A percentile compares a stretch with the other conserved stretches of the same genome.
Evolutionary conservation across 2,113 vertebrate genomes (phyloP).

Genomic region (Halichoerus grypus): DNA sequence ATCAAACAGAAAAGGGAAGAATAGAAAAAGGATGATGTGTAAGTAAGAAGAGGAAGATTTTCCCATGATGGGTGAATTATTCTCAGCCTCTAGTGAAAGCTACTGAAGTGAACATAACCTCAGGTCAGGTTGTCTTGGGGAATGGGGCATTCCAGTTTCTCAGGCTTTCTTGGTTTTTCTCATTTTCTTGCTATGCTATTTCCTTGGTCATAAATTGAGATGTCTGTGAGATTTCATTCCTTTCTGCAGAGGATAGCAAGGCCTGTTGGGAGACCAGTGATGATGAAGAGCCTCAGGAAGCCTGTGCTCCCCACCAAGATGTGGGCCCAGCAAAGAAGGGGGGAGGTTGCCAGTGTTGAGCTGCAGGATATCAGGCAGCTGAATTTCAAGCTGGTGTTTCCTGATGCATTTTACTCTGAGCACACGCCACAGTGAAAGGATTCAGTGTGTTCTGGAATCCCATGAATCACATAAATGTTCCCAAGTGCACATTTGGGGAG

Average conservation of each 20-base stretch:
- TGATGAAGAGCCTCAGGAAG: neutral
- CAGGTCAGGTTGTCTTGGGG: neutral
- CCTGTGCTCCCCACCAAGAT: neutral
- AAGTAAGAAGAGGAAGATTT: neutral
- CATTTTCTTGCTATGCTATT: neutral
- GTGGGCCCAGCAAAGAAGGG: neutral
- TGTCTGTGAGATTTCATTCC: neutral
- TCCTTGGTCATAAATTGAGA: neutral
- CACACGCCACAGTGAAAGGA: neutral
- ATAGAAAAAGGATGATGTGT: neutral
- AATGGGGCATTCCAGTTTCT: neutral
- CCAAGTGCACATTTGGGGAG: neutral
- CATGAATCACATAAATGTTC: neutral
- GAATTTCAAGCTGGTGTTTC: neutral
- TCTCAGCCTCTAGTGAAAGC: neutral
- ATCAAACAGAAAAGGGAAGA: neutral
- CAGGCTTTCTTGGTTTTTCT: neutral
- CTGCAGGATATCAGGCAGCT: neutral
- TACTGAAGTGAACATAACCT: neutral
- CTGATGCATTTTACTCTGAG: neutral
- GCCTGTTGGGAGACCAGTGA: too few species aligned
- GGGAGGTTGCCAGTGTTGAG: neutral
- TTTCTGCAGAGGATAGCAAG: neutral
- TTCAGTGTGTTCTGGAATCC: neutral
- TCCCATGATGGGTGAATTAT: neutral